Percentiles rank a stretch among this genome's conserved stretches.
phyloP scores from a whole-genome alignment of 2,888 invertebrate genomes.

The Aleiodes alternator region DNA sequence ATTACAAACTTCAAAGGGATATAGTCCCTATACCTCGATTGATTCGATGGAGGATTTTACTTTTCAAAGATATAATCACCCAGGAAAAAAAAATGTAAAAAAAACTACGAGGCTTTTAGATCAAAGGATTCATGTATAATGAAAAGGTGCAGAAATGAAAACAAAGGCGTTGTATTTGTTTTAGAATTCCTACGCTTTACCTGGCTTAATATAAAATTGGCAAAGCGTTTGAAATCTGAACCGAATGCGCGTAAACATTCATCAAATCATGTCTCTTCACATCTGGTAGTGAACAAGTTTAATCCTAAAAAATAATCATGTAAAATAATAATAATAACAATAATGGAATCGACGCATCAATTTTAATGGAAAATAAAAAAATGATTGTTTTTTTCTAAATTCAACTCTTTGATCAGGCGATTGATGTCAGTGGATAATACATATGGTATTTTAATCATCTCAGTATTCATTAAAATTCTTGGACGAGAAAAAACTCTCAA shows the following conservation, averaged over 20 bases:
- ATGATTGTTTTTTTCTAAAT: too few species aligned
- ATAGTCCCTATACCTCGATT: background rate
- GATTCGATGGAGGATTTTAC: background rate
- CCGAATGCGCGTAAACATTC: conserved; percentile 78
- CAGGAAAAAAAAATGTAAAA: background rate
- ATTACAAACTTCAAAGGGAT: background rate
- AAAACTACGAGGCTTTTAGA: background rate
- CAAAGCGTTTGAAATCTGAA: conserved; percentile 98
- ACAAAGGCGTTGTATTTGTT: conserved; percentile 79
- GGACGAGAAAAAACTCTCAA: too few species aligned
- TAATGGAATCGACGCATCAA: too few species aligned
- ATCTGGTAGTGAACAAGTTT: background rate
- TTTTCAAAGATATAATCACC: too few species aligned
- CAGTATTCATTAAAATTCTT: too few species aligned
- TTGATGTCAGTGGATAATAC: too few species aligned
- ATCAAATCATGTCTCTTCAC: conserved; percentile 48
- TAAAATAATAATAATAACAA: background rate
- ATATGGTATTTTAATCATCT: too few species aligned
- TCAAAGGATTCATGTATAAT: background rate
- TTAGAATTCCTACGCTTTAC: conserved; percentile 99
- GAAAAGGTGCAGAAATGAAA: conserved; percentile 37
- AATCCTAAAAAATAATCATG: background rate
- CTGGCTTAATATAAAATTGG: conserved; percentile 80
- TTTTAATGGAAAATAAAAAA: too few species aligned
- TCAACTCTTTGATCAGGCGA: too few species aligned